Evolutionary conservation across 1,140 invertebrate species (phyloP), one percentile per base, ranked within the genome.

Genomic region (Leptopilina boulardi): DNA sequence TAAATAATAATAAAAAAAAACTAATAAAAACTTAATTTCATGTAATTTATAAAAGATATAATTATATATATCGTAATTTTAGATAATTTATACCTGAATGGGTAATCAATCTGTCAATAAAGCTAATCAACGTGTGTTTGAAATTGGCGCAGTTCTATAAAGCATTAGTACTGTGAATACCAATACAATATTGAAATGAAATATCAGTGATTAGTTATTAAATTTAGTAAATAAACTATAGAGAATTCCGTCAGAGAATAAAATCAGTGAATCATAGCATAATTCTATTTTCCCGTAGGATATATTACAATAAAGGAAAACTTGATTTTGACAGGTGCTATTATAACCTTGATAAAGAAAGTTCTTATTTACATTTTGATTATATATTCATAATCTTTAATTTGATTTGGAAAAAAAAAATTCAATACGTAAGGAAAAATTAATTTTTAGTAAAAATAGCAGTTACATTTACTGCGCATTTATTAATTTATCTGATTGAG

Each of bases 151-250:
- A n/a, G n/a, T 18, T 38, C 2, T 51, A 51, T 51, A 18, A 51
- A 18, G 15, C 44, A n/a, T 51, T 42, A 42, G 18, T 51, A 51
- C 13, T 3, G 9, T 13, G 11, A 47, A 18, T 8, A 11, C 1
- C 41, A n/a, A 51, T 51, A 2, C 4, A 51, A 54, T 30, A 30
- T 34, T 10, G 3, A 30, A 66, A n/a, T 66, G 23, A 30, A n/a
- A n/a, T 11, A 15, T 5, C n/a, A 66, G 23, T 66, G 21, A 66
- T 30, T 30, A 30, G 23, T 30, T 81, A 83, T 83, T 80, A 74
- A 76, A 83, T 78, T 78, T 78, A 78, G 82, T 74, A 81, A 81
- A 83, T 83, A 78, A 80, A 81, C 78, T 75, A 23, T 71, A 51
- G 41, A 23, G 78, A 30, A 80, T 80, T 77, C 54, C 59, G 76